Evolutionary conservation across 2,113 vertebrate genomes (phyloP).

Genomic region (Cromileptes altivelis): DNA sequence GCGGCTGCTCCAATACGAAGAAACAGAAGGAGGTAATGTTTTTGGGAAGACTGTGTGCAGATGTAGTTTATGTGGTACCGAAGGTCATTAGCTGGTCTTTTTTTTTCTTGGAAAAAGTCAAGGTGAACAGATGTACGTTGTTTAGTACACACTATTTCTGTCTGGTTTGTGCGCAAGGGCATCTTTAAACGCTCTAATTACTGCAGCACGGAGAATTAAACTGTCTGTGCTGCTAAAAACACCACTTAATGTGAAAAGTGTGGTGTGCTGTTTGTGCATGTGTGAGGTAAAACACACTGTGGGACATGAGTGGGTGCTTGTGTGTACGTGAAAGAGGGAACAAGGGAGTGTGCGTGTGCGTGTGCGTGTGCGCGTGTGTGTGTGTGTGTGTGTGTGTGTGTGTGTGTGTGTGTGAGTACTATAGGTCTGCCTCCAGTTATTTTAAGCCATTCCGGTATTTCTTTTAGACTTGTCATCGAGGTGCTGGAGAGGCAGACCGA

Average conservation of each 20-base stretch:
- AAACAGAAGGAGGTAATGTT: not conserved
- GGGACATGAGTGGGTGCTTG: not conserved
- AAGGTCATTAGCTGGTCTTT: not conserved
- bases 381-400: not conserved
- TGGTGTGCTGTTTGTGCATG: not conserved
- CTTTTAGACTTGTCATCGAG: constrained; percentile 31
- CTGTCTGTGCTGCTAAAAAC: not conserved
- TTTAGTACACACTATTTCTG: not conserved
- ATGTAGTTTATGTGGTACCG: not conserved
- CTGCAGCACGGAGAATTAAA: constrained; percentile 5
- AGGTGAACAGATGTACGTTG: not conserved
- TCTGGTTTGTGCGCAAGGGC: not conserved
- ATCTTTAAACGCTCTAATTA: not conserved
- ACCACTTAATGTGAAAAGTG: not conserved
- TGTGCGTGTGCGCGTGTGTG: not conserved
- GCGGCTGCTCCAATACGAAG: not conserved
- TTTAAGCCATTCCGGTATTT: constrained; percentile 41
- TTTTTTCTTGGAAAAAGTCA: not conserved
- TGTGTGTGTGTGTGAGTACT: not conserved
- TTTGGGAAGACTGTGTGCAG: not conserved
- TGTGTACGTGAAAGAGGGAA: not conserved
- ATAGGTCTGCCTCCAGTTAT: constrained; percentile 26
- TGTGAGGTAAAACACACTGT: not conserved
- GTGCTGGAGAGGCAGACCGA: constrained; percentile 48
- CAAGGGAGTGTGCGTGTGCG: not conserved